phyloP scores from a whole-genome alignment of 2,888 invertebrate genomes.

The Epistrophe grossulariae region DNA sequence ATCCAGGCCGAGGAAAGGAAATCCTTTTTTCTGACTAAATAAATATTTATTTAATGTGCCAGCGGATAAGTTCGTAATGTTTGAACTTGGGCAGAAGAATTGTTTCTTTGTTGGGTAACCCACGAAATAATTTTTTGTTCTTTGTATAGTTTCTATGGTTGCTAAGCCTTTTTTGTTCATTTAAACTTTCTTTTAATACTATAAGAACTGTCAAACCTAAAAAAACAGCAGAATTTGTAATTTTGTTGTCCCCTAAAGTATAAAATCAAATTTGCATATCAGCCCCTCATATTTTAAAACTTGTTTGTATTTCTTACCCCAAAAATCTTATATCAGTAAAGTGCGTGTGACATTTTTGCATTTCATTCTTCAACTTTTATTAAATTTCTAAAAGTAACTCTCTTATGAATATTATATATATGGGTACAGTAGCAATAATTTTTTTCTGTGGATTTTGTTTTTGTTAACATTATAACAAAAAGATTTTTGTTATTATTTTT shows the following conservation, averaged over 20 bases:
- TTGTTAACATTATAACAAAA: background rate
- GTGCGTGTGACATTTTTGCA: too few relatives aligned
- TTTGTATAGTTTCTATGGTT: background rate
- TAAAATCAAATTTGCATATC: too few relatives aligned
- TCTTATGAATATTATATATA: too few relatives aligned
- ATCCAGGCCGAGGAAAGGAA: background rate
- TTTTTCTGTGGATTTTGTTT: background rate
- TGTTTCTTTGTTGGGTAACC: background rate
- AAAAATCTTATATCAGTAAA: too few relatives aligned
- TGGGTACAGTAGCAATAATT: background rate
- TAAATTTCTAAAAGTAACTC: too few relatives aligned
- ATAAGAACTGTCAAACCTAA: too few relatives aligned
- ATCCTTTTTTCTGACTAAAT: slow-evolving; percentile 2
- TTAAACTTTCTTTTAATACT: background rate
- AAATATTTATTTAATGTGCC: slow-evolving; percentile 17
- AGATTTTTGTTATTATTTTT: background rate
- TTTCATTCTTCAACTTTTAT: too few relatives aligned
- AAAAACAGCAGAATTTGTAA: too few relatives aligned
- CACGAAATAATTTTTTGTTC: background rate
- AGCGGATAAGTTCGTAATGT: background rate
- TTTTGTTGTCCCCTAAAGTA: too few relatives aligned
- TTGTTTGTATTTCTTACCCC: background rate
- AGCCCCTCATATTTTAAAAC: too few relatives aligned
- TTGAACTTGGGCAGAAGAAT: background rate
- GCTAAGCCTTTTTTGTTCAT: background rate